phyloP scores from a whole-genome alignment of 2,113 vertebrate genomes.

The Tretioscincus oriximinensis region DNA sequence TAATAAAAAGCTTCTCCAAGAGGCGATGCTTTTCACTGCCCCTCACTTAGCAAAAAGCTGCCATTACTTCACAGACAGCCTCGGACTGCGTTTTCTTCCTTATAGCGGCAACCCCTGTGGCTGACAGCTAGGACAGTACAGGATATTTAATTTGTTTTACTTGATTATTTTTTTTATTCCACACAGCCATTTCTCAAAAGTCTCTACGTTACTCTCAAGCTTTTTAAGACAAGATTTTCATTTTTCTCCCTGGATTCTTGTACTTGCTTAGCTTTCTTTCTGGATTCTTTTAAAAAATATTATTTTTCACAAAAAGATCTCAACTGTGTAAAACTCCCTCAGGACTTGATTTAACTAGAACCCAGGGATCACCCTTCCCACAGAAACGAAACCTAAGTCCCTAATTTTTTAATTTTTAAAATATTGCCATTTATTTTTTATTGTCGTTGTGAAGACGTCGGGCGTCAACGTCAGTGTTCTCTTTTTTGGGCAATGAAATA shows the following conservation, averaged over 20 bases:
- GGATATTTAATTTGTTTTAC: constrained; percentile 57
- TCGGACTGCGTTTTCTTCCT: not conserved
- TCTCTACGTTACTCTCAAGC: constrained; percentile 58
- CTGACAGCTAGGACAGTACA: not conserved
- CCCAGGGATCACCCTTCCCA: constrained; percentile 50
- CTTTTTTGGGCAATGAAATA: constrained; percentile 58
- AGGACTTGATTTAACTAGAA: constrained; percentile 48
- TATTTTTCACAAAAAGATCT: constrained; percentile 61
- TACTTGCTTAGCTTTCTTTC: constrained; percentile 63
- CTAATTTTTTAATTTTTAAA: constrained; percentile 53
- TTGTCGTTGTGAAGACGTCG: constrained; percentile 67
- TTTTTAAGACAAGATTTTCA: constrained; percentile 35
- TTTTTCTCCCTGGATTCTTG: constrained; percentile 45
- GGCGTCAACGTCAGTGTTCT: constrained; percentile 61
- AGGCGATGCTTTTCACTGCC: constrained; percentile 39
- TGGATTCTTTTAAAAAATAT: constrained; percentile 4
- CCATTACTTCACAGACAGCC: not conserved
- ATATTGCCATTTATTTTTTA: constrained; percentile 66
- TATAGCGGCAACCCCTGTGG: not conserved
- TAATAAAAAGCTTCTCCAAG: not conserved
- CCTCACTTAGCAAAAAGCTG: constrained; percentile 24
- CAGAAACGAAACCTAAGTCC: constrained; percentile 60
- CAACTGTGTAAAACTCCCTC: constrained; percentile 34
- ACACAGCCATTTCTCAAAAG: constrained; percentile 25
- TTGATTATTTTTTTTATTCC: constrained; percentile 45